Evolutionary conservation across 2,888 invertebrate species (phyloP).

Genomic region (Leucania comma): DNA sequence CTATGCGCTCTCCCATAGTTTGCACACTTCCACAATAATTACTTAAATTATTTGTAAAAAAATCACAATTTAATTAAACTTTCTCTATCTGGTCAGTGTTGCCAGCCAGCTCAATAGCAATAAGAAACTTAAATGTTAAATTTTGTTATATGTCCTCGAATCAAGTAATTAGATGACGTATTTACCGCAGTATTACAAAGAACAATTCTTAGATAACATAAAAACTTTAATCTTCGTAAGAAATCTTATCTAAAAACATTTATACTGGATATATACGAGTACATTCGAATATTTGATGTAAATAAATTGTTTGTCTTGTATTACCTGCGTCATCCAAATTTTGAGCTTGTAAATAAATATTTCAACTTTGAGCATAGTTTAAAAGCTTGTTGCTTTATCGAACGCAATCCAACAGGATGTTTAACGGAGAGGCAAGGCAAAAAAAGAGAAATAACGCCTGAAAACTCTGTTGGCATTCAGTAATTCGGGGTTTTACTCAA

Average conservation of each 20-base stretch:
- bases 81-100: not conserved
- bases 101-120: not conserved
- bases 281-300: not conserved
- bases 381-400: too few relatives aligned
- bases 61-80: not conserved
- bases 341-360: not conserved
- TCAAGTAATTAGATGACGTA: slow-evolving; percentile 21
- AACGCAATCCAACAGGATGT: too few relatives aligned
- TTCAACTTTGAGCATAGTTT: too few relatives aligned
- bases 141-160: slow-evolving; percentile 26
- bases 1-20: slow-evolving; percentile 36
- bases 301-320: not conserved
- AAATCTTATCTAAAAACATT: slow-evolving; percentile 38
- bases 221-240: slow-evolving; percentile 11
- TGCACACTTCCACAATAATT: not conserved
- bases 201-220: slow-evolving; percentile 31
- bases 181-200: slow-evolving; percentile 27
- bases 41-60: not conserved
- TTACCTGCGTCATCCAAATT: not conserved
- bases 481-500: too few relatives aligned
- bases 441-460: too few relatives aligned
- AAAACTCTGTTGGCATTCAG: too few relatives aligned
- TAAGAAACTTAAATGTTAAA: slow-evolving; percentile 19
- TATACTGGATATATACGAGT: not conserved
- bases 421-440: too few relatives aligned